Percentiles rank a stretch among this genome's conserved stretches.
Conservation (phyloP, 2,888 invertebrate species). For the Troglohyphantes excavatus region DNA sequence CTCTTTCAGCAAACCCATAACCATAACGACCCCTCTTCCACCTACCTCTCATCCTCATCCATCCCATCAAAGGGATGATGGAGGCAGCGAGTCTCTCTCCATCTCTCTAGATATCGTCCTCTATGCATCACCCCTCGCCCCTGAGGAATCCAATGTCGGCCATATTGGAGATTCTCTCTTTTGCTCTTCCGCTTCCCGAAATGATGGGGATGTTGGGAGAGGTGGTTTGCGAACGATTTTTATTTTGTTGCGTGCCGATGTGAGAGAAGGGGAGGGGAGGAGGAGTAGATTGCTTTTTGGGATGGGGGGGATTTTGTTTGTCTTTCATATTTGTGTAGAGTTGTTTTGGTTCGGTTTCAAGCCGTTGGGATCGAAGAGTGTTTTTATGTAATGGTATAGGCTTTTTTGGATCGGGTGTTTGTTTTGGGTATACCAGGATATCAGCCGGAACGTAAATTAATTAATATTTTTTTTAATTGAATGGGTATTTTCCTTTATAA, state of each 20-base stretch:
- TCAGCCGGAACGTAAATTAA: too few relatives aligned
- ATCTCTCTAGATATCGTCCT: conserved; percentile 28
- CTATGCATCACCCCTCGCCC: conserved; percentile 56
- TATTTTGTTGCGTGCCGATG: conserved; percentile 20
- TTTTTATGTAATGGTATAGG: background rate
- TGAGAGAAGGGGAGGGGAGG: background rate
- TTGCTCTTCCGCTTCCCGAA: background rate
- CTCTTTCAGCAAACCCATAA: background rate
- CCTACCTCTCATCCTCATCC: conserved; percentile 40
- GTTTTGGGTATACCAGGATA: background rate
- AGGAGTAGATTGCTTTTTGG: conserved; percentile 31
- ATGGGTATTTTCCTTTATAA: too few relatives aligned
- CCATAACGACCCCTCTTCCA: background rate
- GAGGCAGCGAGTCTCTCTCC: background rate
- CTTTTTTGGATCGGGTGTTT: background rate
- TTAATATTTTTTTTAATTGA: too few relatives aligned
- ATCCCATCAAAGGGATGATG: conserved; percentile 5
- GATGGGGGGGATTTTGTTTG: background rate
- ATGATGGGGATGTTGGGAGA: conserved; percentile 31
- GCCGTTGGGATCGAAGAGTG: background rate
- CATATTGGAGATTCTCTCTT: conserved; percentile 39
- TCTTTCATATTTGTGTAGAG: too few relatives aligned
- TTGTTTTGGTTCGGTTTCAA: background rate
- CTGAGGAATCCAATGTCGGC: conserved; percentile 47
- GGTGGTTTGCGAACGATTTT: conserved; percentile 31